Evolutionary conservation across 2,797 vertebrate genomes (phyloP), one percentile per base, ranked within the genome.

Genomic region (Eulemur rubriventer): DNA sequence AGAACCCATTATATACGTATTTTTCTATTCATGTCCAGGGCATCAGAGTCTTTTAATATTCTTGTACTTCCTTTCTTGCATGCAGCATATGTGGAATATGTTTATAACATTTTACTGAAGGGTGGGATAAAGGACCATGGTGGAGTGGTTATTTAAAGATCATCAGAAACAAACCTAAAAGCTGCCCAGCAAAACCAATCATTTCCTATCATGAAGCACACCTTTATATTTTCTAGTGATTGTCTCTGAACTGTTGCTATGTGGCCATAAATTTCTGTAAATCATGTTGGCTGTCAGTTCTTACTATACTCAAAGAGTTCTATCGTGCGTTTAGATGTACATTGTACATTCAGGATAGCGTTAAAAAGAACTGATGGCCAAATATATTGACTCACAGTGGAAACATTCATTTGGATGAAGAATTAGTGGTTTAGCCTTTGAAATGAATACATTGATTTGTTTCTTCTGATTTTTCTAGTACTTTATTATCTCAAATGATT

Each of bases 21-120:
- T 95, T 97, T 97, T 98, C 97, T 97, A 90, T 97, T 98, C 97
- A 2, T 35, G 35, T 79, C 43, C 8, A 96, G 83, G n/a, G 38
- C 18, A 22, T 78, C 38, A 67, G 50, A 61, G 20, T 90, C 81
- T 94, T 94, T 96, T 97, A 91, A 95, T 63, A 91, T 91, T 96
- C 91, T 96, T 92, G 55, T 72, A 80, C 86, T 91, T 95, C 83
- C 92, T 96, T 96, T 96, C 95, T 96, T 94, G 75, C 94, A 43
- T 73, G 95, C 95, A 88, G 22, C 48, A 43, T 63, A 70, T 89
- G 94, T 98, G 96, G 97, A 97, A 96, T 93, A 97, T 91, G 91
- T 97, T 98, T 97, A 83, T 95, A 93, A 82, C 84, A 93, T 67
- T 89, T 92, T n/a, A 89, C 96, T 41, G 0, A 73, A 97, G 97